Conservation (phyloP, 2,888 invertebrate species). For the Euspilapteryx auroguttella region DNA sequence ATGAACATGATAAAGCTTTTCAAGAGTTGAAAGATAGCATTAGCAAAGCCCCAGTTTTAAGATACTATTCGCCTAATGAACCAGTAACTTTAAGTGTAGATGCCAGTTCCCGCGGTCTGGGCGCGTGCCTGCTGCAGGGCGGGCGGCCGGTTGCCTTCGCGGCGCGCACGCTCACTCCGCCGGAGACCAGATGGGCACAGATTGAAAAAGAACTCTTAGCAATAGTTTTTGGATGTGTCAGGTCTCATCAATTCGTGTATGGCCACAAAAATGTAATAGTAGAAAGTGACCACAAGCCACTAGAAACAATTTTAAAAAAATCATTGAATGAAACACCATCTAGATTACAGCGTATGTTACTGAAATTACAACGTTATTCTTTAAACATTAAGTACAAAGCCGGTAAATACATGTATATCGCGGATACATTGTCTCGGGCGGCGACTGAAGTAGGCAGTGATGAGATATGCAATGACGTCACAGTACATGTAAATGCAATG, state of each 20-base stretch:
- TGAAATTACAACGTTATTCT: not conserved
- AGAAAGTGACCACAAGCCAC: constrained; percentile 16
- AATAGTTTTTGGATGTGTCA: not conserved
- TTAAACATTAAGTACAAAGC: not conserved
- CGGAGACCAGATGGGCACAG: too few relatives aligned
- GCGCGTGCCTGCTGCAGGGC: too few relatives aligned
- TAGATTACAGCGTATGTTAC: constrained; percentile 14
- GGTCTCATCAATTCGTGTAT: constrained; percentile 8
- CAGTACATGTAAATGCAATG: not conserved
- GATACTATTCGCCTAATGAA: constrained; percentile 4
- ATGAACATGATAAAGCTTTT: constrained; percentile 4
- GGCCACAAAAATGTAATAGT: constrained; percentile 10
- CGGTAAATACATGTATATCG: constrained; percentile 1
- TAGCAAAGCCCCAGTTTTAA: constrained; percentile 5
- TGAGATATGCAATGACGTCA: not conserved
- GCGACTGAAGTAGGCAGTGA: not conserved
- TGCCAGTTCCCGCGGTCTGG: constrained; percentile 7
- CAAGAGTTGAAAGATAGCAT: constrained; percentile 2
- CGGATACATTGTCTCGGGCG: not conserved
- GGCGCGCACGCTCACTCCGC: not conserved
- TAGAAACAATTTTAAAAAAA: constrained; percentile 15
- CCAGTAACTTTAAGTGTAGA: constrained; percentile 7
- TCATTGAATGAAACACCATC: constrained; percentile 10
- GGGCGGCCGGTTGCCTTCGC: too few relatives aligned
- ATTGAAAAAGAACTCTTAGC: too few relatives aligned